phyloP scores from a whole-genome alignment of 2,113 vertebrate species.

The Strix aluco region DNA sequence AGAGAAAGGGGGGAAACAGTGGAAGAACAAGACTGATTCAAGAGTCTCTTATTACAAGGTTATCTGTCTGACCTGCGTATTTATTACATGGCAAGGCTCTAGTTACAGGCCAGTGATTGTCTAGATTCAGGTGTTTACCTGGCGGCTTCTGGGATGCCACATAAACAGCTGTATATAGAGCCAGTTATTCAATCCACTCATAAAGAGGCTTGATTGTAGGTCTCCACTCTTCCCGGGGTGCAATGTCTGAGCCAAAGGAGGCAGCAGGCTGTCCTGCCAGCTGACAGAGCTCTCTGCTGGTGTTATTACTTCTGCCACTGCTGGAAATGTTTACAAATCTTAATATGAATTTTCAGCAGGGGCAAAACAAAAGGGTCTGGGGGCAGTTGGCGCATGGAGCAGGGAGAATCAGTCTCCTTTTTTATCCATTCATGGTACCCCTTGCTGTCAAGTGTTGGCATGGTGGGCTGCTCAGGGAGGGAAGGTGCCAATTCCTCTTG shows the following conservation, averaged over 20 bases:
- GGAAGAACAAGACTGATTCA: constrained; percentile 28
- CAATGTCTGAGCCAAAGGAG: background rate
- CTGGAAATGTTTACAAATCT: constrained; percentile 42
- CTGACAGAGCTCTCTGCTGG: background rate
- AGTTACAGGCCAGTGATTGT: constrained; percentile 33
- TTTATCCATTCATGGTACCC: background rate
- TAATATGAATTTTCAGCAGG: background rate
- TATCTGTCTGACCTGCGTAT: background rate
- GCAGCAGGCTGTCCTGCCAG: background rate
- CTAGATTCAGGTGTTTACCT: constrained; percentile 46
- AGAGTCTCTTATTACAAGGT: constrained; percentile 42
- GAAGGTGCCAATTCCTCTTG: background rate
- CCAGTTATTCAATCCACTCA: constrained; percentile 28
- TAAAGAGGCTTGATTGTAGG: constrained; percentile 10
- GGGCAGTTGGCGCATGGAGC: background rate
- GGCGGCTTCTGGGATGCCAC: constrained; percentile 23
- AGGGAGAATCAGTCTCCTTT: constrained; percentile 1
- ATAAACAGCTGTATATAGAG: constrained; percentile 46
- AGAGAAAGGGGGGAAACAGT: background rate
- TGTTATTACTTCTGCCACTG: background rate
- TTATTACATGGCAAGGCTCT: constrained; percentile 43
- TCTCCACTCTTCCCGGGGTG: background rate
- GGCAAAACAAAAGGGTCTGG: background rate
- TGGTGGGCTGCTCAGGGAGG: background rate
- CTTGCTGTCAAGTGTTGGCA: background rate